These are phyloP conservation scores for Phalanger gymnotis DNA, from an alignment of 2,797 vertebrate genomes.

Conservation along the genomic window DNA sequence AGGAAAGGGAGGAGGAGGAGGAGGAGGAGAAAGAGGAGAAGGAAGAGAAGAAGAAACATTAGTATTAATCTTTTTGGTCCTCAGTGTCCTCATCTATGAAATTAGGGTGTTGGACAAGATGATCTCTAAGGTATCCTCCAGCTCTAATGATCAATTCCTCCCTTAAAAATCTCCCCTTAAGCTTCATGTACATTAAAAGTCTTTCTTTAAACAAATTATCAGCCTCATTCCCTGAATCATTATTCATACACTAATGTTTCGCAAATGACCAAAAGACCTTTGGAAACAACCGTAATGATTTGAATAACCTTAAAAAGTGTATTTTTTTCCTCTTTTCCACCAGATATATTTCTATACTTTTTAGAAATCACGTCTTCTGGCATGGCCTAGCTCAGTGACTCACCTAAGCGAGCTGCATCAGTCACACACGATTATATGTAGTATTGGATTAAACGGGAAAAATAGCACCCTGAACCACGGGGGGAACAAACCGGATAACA, in stretches of 20 bases:
- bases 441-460: slow-evolving; percentile 67
- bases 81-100: neutral
- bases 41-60: neutral
- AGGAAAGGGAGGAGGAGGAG: no score
- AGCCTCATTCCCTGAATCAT: neutral
- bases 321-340: neutral
- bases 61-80: neutral
- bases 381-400: slow-evolving; percentile 68
- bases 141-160: neutral
- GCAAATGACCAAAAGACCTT: no score
- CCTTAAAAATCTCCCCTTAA: neutral
- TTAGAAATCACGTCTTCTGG: slow-evolving; percentile 7
- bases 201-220: neutral
- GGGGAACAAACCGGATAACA: slow-evolving; percentile 10
- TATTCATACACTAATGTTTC: neutral
- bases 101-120: neutral
- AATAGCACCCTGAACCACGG: slow-evolving; percentile 58
- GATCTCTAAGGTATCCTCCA: neutral
- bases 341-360: neutral
- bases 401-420: slow-evolving; percentile 71
- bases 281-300: no score
- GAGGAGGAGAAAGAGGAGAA: neutral
- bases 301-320: rapidly evolving
- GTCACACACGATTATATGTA: slow-evolving; percentile 62
- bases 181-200: rapidly evolving